Evolutionary conservation across 2,888 invertebrate species (phyloP).

Genomic region (Sceliomorpha sp.): DNA sequence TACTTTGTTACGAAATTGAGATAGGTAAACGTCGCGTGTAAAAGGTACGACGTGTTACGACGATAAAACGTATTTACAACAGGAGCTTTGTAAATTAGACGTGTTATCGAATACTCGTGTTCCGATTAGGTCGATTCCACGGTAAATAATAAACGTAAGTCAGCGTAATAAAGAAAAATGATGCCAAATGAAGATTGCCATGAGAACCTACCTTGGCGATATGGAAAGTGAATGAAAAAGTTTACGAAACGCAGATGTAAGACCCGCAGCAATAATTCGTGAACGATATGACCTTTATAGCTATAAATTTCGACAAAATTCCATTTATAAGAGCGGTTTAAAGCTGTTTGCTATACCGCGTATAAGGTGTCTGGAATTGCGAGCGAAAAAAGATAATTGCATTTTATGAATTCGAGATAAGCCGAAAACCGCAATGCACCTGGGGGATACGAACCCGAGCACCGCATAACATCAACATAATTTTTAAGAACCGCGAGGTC

Average conservation of each 20-base stretch:
- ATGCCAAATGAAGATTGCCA: too few species aligned
- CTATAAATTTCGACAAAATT: constrained; percentile 32
- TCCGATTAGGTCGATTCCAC: too few species aligned
- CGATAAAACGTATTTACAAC: too few species aligned
- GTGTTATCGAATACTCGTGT: too few species aligned
- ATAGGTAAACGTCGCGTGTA: too few species aligned
- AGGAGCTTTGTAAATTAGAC: too few species aligned
- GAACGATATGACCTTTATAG: constrained; percentile 8
- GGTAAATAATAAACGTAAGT: too few species aligned
- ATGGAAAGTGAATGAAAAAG: too few species aligned
- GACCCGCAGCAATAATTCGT: constrained; percentile 14
- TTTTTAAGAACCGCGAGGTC: constrained; percentile 72
- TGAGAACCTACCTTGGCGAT: too few species aligned
- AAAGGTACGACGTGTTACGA: too few species aligned
- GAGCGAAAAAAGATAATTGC: constrained; percentile 65
- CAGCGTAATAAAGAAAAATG: too few species aligned
- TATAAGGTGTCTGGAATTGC: constrained; percentile 18
- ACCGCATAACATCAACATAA: constrained; percentile 76
- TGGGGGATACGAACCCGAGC: constrained; percentile 41
- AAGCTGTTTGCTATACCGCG: constrained; percentile 7
- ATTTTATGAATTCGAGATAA: constrained; percentile 72
- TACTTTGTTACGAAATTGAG: too few species aligned
- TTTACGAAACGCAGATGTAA: constrained; percentile 1
- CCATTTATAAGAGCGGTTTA: constrained; percentile 25
- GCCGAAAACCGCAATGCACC: constrained; percentile 60